Evolutionary conservation across 2,113 vertebrate species (phyloP).

Genomic region (Morphnarchus princeps): DNA sequence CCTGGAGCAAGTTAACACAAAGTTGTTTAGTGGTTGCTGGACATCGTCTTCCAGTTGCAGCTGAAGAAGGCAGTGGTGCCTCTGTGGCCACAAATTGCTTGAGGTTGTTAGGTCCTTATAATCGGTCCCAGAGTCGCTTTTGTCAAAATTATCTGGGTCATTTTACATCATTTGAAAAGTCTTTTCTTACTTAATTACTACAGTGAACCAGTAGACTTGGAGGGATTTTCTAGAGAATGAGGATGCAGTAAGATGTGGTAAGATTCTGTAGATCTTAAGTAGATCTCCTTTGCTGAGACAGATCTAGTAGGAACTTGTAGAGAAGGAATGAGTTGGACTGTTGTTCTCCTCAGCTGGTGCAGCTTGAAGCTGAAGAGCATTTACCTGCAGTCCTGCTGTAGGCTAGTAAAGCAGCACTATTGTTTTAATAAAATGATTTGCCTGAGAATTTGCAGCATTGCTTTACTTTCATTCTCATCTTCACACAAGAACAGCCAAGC

Average conservation of each 20-base stretch:
- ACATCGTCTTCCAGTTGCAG: background rate
- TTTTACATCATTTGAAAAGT: background rate
- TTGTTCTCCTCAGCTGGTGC: background rate
- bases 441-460: background rate
- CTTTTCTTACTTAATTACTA: background rate
- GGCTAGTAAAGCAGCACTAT: background rate
- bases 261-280: background rate
- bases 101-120: background rate
- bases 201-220: background rate
- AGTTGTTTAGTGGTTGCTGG: background rate
- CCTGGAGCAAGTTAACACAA: background rate
- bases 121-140: background rate
- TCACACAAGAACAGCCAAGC: background rate
- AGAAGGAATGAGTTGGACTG: background rate
- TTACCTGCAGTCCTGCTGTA: background rate
- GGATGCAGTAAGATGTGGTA: background rate
- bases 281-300: background rate
- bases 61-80: background rate
- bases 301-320: background rate
- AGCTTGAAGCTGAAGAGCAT: background rate
- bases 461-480: background rate
- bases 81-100: accelerated
- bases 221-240: background rate
- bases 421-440: background rate
- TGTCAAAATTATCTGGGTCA: background rate